Conservation (phyloP, 2,113 vertebrate species). For the Malaclemys terrapin region DNA sequence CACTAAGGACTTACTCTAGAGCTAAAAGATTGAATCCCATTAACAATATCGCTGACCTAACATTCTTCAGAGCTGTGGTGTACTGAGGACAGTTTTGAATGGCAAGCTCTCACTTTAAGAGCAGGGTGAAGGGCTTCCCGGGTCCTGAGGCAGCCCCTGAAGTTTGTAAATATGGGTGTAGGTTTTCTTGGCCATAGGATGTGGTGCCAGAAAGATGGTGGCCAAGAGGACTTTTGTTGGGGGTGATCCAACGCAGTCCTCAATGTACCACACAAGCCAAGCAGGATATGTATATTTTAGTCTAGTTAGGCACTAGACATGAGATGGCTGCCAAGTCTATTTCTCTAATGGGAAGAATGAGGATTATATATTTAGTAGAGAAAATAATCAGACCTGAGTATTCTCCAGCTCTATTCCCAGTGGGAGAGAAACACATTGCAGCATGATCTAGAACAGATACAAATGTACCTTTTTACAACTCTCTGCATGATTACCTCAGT, state of each 20-base stretch:
- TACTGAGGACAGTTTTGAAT: background rate
- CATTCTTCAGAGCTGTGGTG: background rate
- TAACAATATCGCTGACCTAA: background rate
- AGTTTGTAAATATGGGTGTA: background rate
- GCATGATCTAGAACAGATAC: background rate
- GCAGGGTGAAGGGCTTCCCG: background rate
- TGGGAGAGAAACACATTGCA: constrained; percentile 39
- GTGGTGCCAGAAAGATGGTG: background rate
- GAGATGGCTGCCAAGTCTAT: background rate
- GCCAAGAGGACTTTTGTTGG: background rate
- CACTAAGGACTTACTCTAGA: background rate
- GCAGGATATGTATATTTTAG: background rate
- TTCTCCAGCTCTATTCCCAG: constrained; percentile 27
- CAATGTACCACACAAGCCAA: too few species aligned
- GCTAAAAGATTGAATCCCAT: background rate
- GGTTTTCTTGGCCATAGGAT: too few species aligned
- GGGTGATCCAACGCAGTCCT: background rate
- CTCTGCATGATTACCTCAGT: constrained; percentile 51
- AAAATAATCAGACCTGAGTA: constrained; percentile 7
- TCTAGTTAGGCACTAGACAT: background rate
- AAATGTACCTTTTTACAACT: constrained; percentile 48
- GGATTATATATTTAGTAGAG: background rate
- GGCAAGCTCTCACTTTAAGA: background rate
- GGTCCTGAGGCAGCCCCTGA: background rate
- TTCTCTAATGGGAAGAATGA: constrained; percentile 22